Base-by-base conservation (phyloP, 2,797 vertebrate genomes). In the Eospalax fontanierii region DNA sequence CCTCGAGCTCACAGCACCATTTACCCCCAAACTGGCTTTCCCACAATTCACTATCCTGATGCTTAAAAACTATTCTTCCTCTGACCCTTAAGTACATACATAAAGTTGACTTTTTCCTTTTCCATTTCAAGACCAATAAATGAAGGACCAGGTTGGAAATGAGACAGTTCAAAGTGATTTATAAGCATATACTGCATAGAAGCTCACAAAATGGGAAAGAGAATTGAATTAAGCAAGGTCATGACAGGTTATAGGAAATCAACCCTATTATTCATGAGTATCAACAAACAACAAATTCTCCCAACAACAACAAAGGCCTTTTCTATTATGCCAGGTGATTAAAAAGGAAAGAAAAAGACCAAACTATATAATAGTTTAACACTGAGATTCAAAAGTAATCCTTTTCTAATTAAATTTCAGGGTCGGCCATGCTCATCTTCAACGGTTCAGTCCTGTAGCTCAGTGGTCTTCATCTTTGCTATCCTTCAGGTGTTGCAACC, bases 91-190 rank as follows among this genome's bases (percentile, higher is more conserved):
- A 79, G 46, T 21, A 82, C 15, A 81, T 75, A 73, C 11, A 15
- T 2, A 63, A 0, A 83, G 46, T 81, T 93, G 24, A 57, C 46
- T 90, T 82, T 59, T 68, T 92, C 75, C 76, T 57, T 76, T 93
- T 89, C 43, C 30, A 92, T n/a, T 93, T 94, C 80, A 92, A 95
- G 85, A 38, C n/a, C 76, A 93, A 76, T 80, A 83, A 93, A 84
- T 54, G 73, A 81, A 92, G 94, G 75, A 33, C 3, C 0, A 43
- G 43, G 22, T 54, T 74, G n/a, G 79, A 43, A 83, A 89, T 3
- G 38, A 93, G 68, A 91, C 88, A 43, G 68, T 87, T 80, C 40
- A 46, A 83, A 86, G 73, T 84, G 73, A 95, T 59, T 81, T 93
- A 54, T 89, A 96, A 94, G 95, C 19, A 86, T 33, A 54, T 73